These are phyloP conservation scores for Bugulina stolonifera DNA, from an alignment of 2,888 invertebrate genomes.

Conservation along the genomic window DNA sequence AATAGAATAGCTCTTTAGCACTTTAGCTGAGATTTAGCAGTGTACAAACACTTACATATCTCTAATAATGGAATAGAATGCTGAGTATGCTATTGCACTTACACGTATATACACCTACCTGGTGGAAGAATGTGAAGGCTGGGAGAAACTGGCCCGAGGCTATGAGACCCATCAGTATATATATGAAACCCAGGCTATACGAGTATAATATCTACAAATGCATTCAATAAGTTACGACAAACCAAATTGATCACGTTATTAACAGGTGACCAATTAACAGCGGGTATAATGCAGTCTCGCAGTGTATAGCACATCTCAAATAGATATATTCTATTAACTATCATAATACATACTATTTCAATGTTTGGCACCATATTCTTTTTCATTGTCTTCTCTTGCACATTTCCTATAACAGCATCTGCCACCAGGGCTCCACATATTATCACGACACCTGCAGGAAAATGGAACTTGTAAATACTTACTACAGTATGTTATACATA, in stretches of 20 bases:
- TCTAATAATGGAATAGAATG: too few relatives aligned
- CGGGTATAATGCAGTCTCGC: not conserved
- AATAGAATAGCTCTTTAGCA: too few relatives aligned
- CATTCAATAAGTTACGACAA: not conserved
- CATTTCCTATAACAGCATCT: constrained; percentile 92
- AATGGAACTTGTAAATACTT: too few relatives aligned
- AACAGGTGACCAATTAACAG: not conserved
- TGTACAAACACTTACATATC: too few relatives aligned
- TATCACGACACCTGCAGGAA: constrained; percentile 55
- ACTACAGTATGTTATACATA: too few relatives aligned
- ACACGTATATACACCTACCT: too few relatives aligned
- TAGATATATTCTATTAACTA: not conserved
- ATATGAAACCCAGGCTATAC: constrained; percentile 78
- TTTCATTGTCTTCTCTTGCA: constrained; percentile 92
- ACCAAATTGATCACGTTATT: not conserved
- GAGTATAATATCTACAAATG: constrained; percentile 67
- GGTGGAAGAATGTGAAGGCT: constrained; percentile 70
- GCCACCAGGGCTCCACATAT: constrained; percentile 77
- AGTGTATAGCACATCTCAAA: not conserved
- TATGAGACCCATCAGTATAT: constrained; percentile 69
- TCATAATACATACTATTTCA: constrained; percentile 64
- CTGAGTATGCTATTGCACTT: too few relatives aligned
- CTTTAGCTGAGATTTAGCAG: too few relatives aligned
- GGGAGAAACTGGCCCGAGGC: constrained; percentile 67
- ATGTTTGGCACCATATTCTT: constrained; percentile 74